Evolutionary conservation across 92 coral and sea anemone species (phyloP), one percentile per base, ranked within the genome.

Genomic region (Muricea muricata): DNA sequence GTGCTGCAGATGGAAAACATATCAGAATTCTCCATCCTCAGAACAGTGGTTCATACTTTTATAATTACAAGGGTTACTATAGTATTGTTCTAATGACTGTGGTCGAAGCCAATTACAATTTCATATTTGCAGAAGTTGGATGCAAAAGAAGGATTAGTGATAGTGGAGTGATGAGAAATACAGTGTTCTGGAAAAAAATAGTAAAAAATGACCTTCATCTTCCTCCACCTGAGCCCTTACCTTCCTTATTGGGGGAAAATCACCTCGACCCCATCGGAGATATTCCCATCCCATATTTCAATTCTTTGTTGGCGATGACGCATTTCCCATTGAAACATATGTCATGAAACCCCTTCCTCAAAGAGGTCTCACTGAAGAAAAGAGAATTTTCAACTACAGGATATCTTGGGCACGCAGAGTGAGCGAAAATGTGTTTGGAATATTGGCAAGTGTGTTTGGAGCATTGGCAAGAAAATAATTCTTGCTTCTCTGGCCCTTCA

Each of bases 371-470:
- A 1, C 24, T 18, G 63, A 85, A 33, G 88, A 88, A 50, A 48
- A 79, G 18, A 65, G 92, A 20, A 61, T 91, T 21, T 89, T 88
- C n/a, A 91, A 91, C 42, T 81, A 85, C 21, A 26, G 94, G 37
- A 41, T 87, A 6, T 86, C 91, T 11, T 57, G 91, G 30, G 89
- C 87, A 1, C 48, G 87, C 6, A 11, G 87, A 23, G 77, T 84
- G 26, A 88, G 89, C 45, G 92, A 85, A 67, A 91, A 91, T 91
- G 87, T 81, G 1, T 91, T 91, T 80, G 94, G 90, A 0, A 88
- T 91, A 56, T 57, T 90, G 34, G 28, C 78, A 15, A 63, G 77
- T 12, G 32, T 78, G 15, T 91, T 80, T 31, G 78, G 92, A 48
- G 25, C 85, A 1, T 88, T 88, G 69, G 83, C 39, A 28, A 52